Percentiles rank a stretch among this genome's conserved stretches.
These are phyloP conservation scores for Notiomystis cincta DNA, from an alignment of 2,113 vertebrate genomes.

Conservation along the genomic window DNA sequence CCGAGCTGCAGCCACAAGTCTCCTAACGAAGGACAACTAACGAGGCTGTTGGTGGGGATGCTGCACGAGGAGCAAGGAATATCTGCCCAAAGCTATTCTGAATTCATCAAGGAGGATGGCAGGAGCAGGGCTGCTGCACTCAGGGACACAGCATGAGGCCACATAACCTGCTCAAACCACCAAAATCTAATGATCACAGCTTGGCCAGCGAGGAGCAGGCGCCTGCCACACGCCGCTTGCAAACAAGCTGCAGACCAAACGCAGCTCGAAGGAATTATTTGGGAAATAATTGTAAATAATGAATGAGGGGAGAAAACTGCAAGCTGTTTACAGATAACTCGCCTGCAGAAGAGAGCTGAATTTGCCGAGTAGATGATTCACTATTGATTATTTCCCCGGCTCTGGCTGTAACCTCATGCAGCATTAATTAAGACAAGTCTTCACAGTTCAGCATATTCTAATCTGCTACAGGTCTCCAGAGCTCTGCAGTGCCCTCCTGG, in stretches of 20 bases:
- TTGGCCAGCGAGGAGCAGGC: neutral
- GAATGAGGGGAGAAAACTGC: constrained; percentile 31
- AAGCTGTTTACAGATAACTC: constrained; percentile 55
- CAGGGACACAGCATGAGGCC: neutral
- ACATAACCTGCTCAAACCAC: neutral
- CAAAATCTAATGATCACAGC: neutral
- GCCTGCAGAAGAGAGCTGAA: constrained; percentile 30
- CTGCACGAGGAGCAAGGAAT: neutral
- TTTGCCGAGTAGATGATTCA: constrained; percentile 45
- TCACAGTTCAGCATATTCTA: constrained; percentile 52
- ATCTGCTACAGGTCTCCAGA: neutral
- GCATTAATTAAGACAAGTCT: constrained; percentile 60
- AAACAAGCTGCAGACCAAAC: constrained; percentile 35
- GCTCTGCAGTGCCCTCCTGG: neutral
- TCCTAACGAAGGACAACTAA: neutral
- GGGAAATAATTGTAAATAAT: constrained; percentile 67
- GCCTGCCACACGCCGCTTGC: neutral
- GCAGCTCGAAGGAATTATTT: constrained; percentile 37
- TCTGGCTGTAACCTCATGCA: constrained; percentile 47
- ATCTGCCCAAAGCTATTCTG: neutral
- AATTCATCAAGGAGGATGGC: neutral
- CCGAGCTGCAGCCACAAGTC: fast-evolving
- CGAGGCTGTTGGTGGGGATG: neutral
- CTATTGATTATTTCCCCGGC: constrained; percentile 58
- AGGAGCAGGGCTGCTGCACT: neutral